Evolutionary conservation across 2,797 vertebrate genomes (phyloP).

Genomic region (Chelonia mydas): DNA sequence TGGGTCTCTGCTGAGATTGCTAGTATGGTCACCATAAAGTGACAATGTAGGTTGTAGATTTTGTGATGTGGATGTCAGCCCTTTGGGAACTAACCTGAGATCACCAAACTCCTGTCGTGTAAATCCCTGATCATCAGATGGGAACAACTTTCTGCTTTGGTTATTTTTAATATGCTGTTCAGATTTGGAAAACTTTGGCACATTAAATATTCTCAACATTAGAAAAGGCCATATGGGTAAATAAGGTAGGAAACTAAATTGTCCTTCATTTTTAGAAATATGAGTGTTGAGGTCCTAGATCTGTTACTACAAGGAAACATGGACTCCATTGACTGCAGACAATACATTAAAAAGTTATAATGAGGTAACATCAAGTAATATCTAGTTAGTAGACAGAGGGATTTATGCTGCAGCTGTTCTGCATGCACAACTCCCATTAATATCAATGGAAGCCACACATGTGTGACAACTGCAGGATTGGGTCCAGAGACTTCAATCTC

Average conservation of each 20-base stretch:
- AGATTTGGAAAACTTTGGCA: neutral
- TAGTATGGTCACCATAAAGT: neutral
- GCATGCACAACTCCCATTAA: rapidly evolving
- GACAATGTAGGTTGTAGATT: neutral
- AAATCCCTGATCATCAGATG: neutral
- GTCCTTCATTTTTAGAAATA: neutral
- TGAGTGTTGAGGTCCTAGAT: neutral
- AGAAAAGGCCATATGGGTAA: neutral
- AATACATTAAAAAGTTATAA: neutral
- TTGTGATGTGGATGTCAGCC: neutral
- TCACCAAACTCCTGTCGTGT: no score
- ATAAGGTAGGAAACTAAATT: neutral
- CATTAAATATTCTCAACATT: neutral
- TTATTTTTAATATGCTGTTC: neutral
- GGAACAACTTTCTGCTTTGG: neutral
- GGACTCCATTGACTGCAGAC: neutral
- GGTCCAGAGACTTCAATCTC: neutral
- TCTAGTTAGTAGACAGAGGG: neutral
- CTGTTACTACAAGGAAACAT: neutral
- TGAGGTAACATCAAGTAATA: neutral
- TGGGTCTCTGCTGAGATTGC: neutral
- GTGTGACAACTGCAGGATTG: rapidly evolving
- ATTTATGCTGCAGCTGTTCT: neutral
- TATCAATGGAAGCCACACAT: rapidly evolving
- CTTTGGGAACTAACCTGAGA: neutral